Evolutionary conservation across 2,888 invertebrate species (phyloP).

Genomic region (Athalia cordata): DNA sequence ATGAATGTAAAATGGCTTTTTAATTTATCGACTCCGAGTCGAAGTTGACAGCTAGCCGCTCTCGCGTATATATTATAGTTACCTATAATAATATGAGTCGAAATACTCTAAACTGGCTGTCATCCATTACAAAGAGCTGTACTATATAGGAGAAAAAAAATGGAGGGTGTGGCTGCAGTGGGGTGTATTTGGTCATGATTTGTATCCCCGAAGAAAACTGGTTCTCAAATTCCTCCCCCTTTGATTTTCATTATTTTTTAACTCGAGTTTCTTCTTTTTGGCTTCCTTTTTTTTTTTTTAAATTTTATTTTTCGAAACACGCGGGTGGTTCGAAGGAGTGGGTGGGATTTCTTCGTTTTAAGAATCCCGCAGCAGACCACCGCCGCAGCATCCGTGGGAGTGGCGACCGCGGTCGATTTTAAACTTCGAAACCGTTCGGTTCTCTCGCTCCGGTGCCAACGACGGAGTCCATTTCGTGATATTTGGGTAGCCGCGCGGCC

Average conservation of each 20-base stretch:
- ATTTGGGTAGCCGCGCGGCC: not conserved
- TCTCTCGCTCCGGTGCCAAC: conserved; percentile 8
- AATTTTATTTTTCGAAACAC: conserved; percentile 45
- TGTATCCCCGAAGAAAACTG: conserved; percentile 63
- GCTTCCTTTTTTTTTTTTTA: not conserved
- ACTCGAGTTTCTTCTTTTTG: conserved; percentile 42
- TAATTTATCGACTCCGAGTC: conserved; percentile 38
- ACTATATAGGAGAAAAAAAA: not conserved
- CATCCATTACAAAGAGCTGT: conserved; percentile 41
- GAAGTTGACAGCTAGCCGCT: conserved; percentile 17
- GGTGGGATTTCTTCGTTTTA: conserved; percentile 61
- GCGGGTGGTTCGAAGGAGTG: conserved; percentile 50
- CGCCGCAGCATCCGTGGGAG: conserved; percentile 54
- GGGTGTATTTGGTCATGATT: conserved; percentile 57
- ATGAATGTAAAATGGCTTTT: conserved; percentile 35
- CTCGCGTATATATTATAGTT: not conserved
- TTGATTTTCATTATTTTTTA: conserved; percentile 27
- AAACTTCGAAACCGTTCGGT: not conserved
- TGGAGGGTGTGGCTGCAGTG: conserved; percentile 33
- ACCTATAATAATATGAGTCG: conserved; percentile 20
- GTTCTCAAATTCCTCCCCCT: conserved; percentile 52
- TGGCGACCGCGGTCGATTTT: conserved; percentile 48
- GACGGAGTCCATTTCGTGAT: conserved; percentile 35
- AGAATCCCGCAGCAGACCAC: conserved; percentile 46
- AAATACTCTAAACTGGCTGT: conserved; percentile 18